phyloP scores from a whole-genome alignment of 2,888 invertebrate species.

The Pegoplata infirma region DNA sequence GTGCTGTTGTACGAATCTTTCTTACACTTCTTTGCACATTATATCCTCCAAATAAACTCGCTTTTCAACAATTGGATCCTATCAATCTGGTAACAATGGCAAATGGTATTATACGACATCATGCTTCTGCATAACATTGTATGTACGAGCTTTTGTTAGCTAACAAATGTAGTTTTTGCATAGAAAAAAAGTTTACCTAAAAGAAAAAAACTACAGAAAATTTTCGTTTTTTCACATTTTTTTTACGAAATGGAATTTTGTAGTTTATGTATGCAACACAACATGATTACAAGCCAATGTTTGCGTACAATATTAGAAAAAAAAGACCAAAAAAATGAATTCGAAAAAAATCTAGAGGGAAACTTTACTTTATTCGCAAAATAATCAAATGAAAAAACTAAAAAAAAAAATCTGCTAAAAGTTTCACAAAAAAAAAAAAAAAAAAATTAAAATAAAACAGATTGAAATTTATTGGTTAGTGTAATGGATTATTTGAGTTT shows the following conservation, averaged over 20 bases:
- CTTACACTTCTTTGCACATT: no score
- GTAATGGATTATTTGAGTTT: conserved; percentile 33
- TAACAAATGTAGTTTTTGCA: conserved; percentile 28
- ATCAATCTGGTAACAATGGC: background rate
- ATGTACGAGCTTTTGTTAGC: conserved; percentile 22
- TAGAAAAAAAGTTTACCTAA: conserved; percentile 1
- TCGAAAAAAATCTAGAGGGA: background rate
- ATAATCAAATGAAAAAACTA: conserved; percentile 27
- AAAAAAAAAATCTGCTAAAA: no score
- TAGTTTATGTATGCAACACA: conserved; percentile 11
- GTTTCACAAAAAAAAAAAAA: background rate
- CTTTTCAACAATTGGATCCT: no score
- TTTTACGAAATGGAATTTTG: conserved; percentile 8
- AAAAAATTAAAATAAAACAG: conserved; percentile 15
- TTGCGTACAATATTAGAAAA: conserved; percentile 12
- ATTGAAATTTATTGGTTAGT: conserved; percentile 41
- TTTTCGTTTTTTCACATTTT: background rate
- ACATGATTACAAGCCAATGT: conserved; percentile 15
- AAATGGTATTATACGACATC: background rate
- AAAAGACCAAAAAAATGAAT: background rate
- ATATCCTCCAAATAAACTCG: no score
- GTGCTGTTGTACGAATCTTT: no score
- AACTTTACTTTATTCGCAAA: conserved; percentile 7
- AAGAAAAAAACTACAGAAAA: background rate
- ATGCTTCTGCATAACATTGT: conserved; percentile 9